Percentiles rank a stretch among this genome's conserved stretches.
phyloP scores from a whole-genome alignment of 2,888 invertebrate genomes.

The Chesias legatella region DNA sequence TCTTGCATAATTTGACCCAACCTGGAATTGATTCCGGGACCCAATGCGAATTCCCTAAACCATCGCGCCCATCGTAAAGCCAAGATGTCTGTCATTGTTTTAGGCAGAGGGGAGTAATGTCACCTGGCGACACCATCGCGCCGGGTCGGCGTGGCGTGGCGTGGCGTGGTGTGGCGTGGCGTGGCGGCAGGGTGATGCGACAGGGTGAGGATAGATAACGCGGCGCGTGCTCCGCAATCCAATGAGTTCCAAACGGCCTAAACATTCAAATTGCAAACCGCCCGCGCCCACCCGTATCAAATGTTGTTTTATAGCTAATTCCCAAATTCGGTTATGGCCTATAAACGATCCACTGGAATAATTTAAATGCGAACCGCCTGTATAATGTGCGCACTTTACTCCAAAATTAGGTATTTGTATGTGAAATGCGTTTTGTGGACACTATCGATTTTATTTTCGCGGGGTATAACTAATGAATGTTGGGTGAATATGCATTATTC shows the following conservation, averaged over 20 bases:
- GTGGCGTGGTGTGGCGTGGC: neutral
- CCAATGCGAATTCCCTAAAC: too few species aligned
- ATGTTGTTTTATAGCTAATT: conserved; percentile 81
- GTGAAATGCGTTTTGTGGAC: conserved; percentile 78
- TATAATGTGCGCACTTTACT: conserved; percentile 79
- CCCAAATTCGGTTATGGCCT: conserved; percentile 81
- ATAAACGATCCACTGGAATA: conserved; percentile 80
- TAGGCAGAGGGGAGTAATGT: conserved; percentile 3
- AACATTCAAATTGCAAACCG: conserved; percentile 78
- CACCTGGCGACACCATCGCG: conserved; percentile 14
- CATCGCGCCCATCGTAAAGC: too few species aligned
- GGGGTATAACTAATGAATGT: conserved; percentile 29
- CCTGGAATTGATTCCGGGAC: too few species aligned
- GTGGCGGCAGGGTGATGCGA: conserved; percentile 26
- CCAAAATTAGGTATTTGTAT: conserved; percentile 79
- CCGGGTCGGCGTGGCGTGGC: neutral
- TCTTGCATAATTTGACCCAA: too few species aligned
- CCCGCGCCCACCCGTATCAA: conserved; percentile 79
- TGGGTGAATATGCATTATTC: conserved; percentile 12
- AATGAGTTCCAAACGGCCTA: conserved; percentile 72
- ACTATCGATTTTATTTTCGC: conserved; percentile 66
- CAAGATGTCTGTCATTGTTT: conserved; percentile 2
- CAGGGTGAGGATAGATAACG: conserved; percentile 52
- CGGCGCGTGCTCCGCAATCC: conserved; percentile 69
- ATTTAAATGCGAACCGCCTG: conserved; percentile 78